Evolutionary conservation across 2,797 vertebrate species (phyloP), one percentile per base, ranked within the genome.

Genomic region (Phaenicophaeus curvirostris): DNA sequence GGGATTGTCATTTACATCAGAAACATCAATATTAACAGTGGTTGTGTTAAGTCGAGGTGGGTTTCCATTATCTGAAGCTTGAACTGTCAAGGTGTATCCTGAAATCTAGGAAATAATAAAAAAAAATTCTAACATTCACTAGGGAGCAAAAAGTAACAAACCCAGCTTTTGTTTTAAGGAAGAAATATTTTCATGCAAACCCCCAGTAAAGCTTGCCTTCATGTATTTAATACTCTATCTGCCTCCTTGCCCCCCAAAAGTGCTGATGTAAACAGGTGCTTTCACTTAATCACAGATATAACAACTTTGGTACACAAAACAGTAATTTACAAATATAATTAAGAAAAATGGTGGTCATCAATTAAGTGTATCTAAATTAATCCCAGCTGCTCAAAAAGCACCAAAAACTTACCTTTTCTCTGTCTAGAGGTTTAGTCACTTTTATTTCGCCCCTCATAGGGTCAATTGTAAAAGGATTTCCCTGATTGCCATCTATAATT

Each of bases 1-100:
- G 2, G 99, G 98, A 59, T 99, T 99, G 97, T 99, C 99, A 28
- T 99, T 99, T 96, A 99, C 98, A 63, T 99, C 99, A 1, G 99
- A 99, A 95, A 99, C 99, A 90, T 99, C 99, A 19, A 99, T 99
- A 97, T 99, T 99, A 96, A 99, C 98, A 7, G 98, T 97, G 53
- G 98, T 97, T 3, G 97, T 99, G 97, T 98, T 99, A 95, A 97
- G 97, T 79, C 98, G 98, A 59, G 98, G 95, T 3, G 98, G 98
- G 51, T 58, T 97, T 72, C 99, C 99, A 10, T 98, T 99, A 96
- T 99, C 99, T 23, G 98, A 97, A 33, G 99, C 99, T 90, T 98
- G 97, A 92, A 99, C 97, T 7, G 96, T 99, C 96, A 99, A 98
- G 2, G 99, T 99, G 95, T 99, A 99, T 31, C 99, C 99, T 90